Percentiles rank a stretch among this genome's conserved stretches.
Evolutionary conservation across 2,113 vertebrate species (phyloP).

Genomic region (Copsychus sechellarum): DNA sequence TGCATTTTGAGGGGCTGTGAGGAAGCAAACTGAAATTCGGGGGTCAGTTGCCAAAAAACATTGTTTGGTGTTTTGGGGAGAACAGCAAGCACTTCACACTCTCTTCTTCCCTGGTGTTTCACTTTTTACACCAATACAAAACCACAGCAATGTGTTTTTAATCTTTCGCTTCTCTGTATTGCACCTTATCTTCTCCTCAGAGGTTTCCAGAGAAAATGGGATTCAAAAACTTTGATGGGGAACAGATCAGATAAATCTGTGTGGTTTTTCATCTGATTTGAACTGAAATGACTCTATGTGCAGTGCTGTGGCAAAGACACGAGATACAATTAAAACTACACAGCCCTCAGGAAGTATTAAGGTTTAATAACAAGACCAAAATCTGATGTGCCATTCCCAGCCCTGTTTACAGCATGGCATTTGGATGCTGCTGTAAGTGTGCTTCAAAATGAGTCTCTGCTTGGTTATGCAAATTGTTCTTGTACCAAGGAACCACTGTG

Average conservation of each 20-base stretch:
- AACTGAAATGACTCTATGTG: background rate
- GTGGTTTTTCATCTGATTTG: background rate
- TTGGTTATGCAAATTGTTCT: conserved; percentile 47
- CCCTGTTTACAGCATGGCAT: background rate
- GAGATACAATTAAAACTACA: background rate
- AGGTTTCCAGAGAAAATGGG: background rate
- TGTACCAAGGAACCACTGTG: background rate
- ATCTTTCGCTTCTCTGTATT: background rate
- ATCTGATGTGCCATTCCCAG: background rate
- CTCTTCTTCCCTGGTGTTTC: background rate
- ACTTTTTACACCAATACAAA: background rate
- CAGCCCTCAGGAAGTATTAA: conserved; percentile 20
- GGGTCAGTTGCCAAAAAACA: background rate
- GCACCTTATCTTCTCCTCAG: background rate
- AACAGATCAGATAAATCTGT: background rate
- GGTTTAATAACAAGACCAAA: conserved; percentile 20
- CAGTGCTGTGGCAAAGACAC: background rate
- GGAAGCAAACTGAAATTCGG: background rate
- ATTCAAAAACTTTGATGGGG: background rate
- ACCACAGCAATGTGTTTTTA: background rate
- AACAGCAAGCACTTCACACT: background rate
- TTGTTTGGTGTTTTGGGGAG: background rate
- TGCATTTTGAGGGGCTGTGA: background rate
- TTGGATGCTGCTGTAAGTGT: conserved; percentile 1
- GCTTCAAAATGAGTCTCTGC: conserved; percentile 25